Evolutionary conservation across 2,797 vertebrate species (phyloP).

Genomic region (Gallirallus australis): DNA sequence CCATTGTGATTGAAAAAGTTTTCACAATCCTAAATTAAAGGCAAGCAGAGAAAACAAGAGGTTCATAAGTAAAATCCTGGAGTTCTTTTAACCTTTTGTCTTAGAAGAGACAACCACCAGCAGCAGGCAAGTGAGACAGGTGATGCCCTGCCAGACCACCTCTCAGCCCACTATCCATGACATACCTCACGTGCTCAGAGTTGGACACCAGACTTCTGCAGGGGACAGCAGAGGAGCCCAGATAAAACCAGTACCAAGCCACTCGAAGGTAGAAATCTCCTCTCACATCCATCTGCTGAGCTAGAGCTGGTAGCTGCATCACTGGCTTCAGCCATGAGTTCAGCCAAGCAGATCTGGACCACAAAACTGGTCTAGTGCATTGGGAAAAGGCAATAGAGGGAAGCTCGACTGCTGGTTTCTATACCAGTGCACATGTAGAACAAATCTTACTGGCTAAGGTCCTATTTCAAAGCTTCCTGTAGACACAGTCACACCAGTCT

Average conservation of each 20-base stretch:
- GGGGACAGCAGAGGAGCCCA: not conserved
- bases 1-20: not conserved
- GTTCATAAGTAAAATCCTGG: not conserved
- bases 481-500: not conserved
- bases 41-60: not conserved
- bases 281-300: not conserved
- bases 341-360: rapidly evolving
- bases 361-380: not conserved
- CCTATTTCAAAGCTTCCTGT: not conserved
- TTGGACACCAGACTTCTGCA: not conserved
- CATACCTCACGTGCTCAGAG: not conserved
- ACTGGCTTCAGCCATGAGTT: not conserved
- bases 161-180: not conserved
- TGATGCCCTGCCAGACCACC: not conserved
- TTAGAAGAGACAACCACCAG: not conserved
- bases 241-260: not conserved
- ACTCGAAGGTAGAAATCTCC: not conserved
- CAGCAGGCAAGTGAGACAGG: not conserved
- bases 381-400: not conserved
- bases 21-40: not conserved
- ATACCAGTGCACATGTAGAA: not conserved
- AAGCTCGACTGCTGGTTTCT: not conserved
- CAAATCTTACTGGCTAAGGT: not conserved
- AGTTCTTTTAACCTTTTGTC: not conserved
- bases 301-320: not conserved